These are phyloP conservation scores for Etheostoma perlongum DNA, from an alignment of 2,797 vertebrate species.

Conservation along the genomic window DNA sequence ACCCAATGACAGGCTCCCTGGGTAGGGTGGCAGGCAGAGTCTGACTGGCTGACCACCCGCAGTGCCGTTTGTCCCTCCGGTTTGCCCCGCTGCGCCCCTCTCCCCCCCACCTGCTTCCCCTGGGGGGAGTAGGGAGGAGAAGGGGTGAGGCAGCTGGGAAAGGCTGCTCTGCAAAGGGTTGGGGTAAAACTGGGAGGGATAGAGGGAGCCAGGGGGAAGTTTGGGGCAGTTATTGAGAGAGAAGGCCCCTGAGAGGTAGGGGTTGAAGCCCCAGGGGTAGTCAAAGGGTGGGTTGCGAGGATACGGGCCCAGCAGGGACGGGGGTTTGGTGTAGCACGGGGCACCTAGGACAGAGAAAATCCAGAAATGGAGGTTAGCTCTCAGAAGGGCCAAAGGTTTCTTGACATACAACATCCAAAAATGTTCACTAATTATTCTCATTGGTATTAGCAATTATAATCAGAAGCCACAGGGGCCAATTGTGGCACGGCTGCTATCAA, in stretches of 20 bases:
- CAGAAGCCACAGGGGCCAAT: constrained; percentile 77
- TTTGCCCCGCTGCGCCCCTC: constrained; percentile 77
- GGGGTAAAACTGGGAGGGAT: constrained; percentile 93
- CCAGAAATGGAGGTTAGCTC: constrained; percentile 71
- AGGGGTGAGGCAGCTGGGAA: constrained; percentile 88
- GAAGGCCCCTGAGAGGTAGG: constrained; percentile 92
- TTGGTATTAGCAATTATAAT: constrained; percentile 81
- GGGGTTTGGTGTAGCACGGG: constrained; percentile 91
- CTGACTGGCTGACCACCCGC: constrained; percentile 79
- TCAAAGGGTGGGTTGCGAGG: constrained; percentile 90
- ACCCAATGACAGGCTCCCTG: constrained; percentile 74
- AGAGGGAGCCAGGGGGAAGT: constrained; percentile 91
- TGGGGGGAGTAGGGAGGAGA: constrained; percentile 85
- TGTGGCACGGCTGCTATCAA: constrained; percentile 70
- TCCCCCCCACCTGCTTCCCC: constrained; percentile 81
- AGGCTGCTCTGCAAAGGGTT: constrained; percentile 88
- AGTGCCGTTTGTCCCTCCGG: constrained; percentile 78
- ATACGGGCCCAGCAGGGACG: constrained; percentile 91
- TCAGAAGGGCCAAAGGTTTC: constrained; percentile 76
- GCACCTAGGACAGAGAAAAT: constrained; percentile 83
- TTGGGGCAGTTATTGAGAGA: constrained; percentile 92
- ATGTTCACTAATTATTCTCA: constrained; percentile 80
- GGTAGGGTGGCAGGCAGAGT: constrained; percentile 84
- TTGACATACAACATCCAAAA: constrained; percentile 80
- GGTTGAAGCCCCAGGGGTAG: constrained; percentile 94